Evolutionary conservation across 2,797 vertebrate genomes (phyloP).

Genomic region (Melanitta fusca): DNA sequence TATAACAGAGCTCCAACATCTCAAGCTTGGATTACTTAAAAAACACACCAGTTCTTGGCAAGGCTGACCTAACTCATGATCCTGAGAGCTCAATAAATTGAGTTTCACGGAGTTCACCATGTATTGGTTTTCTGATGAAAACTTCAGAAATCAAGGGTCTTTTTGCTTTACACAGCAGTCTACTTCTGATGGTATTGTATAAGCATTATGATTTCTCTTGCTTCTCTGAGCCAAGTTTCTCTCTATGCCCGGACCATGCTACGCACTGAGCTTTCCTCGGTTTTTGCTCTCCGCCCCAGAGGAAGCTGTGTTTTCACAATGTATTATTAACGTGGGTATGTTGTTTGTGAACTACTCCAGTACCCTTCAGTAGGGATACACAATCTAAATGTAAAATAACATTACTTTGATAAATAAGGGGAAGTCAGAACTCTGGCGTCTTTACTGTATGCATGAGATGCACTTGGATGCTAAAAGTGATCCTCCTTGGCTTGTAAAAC

Average conservation of each 20-base stretch:
- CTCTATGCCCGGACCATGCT: not conserved
- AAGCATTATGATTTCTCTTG: not conserved
- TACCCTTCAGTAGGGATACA: slow-evolving; percentile 17
- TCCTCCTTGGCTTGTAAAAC: slow-evolving; percentile 31
- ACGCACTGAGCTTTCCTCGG: not conserved
- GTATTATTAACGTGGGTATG: slow-evolving; percentile 23
- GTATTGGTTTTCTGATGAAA: slow-evolving; percentile 38
- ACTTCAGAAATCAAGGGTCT: not conserved
- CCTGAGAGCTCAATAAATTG: slow-evolving; percentile 40
- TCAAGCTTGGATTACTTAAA: slow-evolving; percentile 16
- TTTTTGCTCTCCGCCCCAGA: not conserved
- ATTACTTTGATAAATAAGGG: slow-evolving; percentile 12
- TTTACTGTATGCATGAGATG: slow-evolving; percentile 19
- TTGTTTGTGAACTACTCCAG: slow-evolving; percentile 40
- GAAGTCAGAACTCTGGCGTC: not conserved
- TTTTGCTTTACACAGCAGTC: not conserved
- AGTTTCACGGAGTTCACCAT: slow-evolving; percentile 20
- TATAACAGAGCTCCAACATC: not conserved
- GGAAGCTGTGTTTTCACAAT: slow-evolving; percentile 21
- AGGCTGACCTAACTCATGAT: slow-evolving; percentile 35
- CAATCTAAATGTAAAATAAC: slow-evolving; percentile 39
- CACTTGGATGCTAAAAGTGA: not conserved
- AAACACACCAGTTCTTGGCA: slow-evolving; percentile 7
- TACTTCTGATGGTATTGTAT: not conserved
- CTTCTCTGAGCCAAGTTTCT: slow-evolving; percentile 5